Percentiles rank a stretch among this genome's conserved stretches.
Conservation (phyloP, 2,113 vertebrate species). For the Tachysurus fulvidraco region DNA sequence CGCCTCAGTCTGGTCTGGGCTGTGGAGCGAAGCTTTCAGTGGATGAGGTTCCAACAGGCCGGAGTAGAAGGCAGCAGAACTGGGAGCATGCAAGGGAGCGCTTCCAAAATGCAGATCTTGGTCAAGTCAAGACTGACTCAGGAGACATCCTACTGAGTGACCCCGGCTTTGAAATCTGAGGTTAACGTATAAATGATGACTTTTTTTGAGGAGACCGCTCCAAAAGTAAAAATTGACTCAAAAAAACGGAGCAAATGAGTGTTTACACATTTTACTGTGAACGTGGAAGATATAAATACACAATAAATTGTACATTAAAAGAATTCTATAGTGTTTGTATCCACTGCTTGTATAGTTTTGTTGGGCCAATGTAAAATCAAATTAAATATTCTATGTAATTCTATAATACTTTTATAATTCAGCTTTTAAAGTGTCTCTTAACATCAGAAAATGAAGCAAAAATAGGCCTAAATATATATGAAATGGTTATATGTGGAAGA, state of each 20-base stretch:
- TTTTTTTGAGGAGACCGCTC: background rate
- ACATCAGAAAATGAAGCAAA: background rate
- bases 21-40: conserved; percentile 72
- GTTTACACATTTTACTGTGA: background rate
- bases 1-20: conserved; percentile 86
- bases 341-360: background rate
- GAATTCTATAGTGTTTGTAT: background rate
- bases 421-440: background rate
- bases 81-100: conserved; percentile 95
- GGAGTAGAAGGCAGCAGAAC: conserved; percentile 85
- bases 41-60: conserved; percentile 76
- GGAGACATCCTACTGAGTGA: conserved; percentile 53
- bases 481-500: background rate
- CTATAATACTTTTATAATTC: background rate
- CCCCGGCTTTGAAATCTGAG: background rate
- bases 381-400: background rate
- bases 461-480: background rate
- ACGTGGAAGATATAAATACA: background rate
- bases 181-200: background rate
- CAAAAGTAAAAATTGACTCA: background rate
- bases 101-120: conserved; percentile 73
- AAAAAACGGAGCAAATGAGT: background rate
- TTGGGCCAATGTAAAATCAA: background rate
- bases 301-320: conserved; percentile 4
- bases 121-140: conserved; percentile 61